A percentile compares a stretch with the other conserved stretches of the same genome.
These are phyloP conservation scores for Syndactyla subalaris DNA, from an alignment of 2,797 vertebrate species.

Conservation along the genomic window DNA sequence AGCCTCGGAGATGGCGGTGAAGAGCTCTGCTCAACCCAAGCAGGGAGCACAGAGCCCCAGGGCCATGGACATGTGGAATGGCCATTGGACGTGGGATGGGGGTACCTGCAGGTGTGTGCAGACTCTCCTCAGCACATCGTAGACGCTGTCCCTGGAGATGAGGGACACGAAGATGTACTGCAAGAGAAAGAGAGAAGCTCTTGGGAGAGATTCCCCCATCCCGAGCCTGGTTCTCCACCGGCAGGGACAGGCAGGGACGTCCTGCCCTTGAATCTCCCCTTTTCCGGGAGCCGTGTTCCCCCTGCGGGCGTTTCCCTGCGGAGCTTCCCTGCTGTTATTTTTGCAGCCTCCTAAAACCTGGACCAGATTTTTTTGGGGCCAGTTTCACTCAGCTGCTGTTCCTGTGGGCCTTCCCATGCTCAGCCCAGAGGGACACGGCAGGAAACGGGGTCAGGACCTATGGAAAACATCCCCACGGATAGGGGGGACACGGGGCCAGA, in stretches of 20 bases:
- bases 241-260: background rate
- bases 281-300: rapidly evolving
- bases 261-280: slow-evolving; percentile 25
- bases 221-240: rapidly evolving
- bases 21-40: background rate
- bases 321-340: slow-evolving; percentile 48
- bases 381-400: background rate
- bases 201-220: background rate
- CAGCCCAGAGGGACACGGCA: background rate
- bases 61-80: rapidly evolving
- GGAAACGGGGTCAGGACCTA: background rate
- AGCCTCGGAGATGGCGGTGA: rapidly evolving
- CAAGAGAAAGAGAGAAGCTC: background rate
- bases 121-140: slow-evolving; percentile 90
- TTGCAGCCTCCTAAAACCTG: slow-evolving; percentile 23
- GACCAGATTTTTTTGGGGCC: slow-evolving; percentile 46
- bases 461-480: rapidly evolving
- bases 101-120: slow-evolving; percentile 94
- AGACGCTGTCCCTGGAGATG: slow-evolving; percentile 93
- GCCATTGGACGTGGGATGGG: rapidly evolving
- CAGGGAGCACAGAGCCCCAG: background rate
- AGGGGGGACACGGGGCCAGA: rapidly evolving
- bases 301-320: background rate
- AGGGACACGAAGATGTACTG: slow-evolving; percentile 96
- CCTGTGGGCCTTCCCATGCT: background rate